A percentile compares a stretch with the other conserved stretches of the same genome.
These are phyloP conservation scores for Chouioia cunea DNA, from an alignment of 2,888 invertebrate genomes.

Conservation along the genomic window DNA sequence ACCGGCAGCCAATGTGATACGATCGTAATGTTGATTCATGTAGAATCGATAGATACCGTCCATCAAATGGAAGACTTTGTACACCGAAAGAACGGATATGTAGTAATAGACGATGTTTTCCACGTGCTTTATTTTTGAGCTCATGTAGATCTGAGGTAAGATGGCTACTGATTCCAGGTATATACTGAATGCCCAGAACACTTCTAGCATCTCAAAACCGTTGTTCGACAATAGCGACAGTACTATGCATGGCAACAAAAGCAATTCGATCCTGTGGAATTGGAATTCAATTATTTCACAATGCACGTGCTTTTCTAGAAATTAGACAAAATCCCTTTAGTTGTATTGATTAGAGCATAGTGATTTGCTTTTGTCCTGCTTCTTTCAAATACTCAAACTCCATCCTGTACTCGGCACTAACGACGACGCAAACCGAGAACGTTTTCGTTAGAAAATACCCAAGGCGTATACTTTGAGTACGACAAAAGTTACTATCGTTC, in stretches of 20 bases:
- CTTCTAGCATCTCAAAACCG: constrained; percentile 11
- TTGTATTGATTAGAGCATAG: too few species aligned
- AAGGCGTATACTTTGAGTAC: too few species aligned
- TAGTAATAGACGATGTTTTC: constrained; percentile 39
- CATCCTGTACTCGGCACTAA: too few species aligned
- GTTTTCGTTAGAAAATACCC: too few species aligned
- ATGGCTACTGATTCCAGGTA: constrained; percentile 44
- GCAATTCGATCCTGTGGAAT: constrained; percentile 38
- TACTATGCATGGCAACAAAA: constrained; percentile 37
- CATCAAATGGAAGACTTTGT: constrained; percentile 30
- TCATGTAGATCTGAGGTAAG: constrained; percentile 36
- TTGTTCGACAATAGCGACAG: constrained; percentile 34
- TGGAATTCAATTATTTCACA: too few species aligned
- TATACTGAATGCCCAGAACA: constrained; percentile 43
- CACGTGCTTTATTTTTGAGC: constrained; percentile 9
- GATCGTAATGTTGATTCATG: constrained; percentile 21
- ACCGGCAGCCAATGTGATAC: constrained; percentile 35
- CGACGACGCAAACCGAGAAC: too few species aligned
- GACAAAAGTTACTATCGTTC: too few species aligned
- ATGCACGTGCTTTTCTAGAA: too few species aligned
- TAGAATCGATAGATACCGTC: constrained; percentile 29
- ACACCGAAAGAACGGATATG: constrained; percentile 17
- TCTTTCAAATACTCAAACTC: too few species aligned
- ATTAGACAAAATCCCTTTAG: too few species aligned
- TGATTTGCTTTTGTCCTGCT: too few species aligned